These are phyloP conservation scores for Cyclura pinguis DNA, from an alignment of 2,797 vertebrate species.

Conservation along the genomic window DNA sequence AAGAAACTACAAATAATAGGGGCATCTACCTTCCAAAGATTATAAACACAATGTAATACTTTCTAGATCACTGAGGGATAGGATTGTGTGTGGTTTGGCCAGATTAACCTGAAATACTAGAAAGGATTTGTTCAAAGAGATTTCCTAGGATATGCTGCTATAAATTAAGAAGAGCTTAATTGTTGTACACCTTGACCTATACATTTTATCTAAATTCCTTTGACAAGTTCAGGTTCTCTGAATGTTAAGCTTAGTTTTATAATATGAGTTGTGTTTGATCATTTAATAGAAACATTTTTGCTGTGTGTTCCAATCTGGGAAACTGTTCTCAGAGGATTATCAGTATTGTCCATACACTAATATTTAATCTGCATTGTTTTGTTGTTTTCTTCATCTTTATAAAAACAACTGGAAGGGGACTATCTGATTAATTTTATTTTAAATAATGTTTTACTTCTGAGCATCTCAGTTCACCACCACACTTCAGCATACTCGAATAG, in stretches of 20 bases:
- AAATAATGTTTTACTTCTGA: background rate
- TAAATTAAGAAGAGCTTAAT: conserved; percentile 12
- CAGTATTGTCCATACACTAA: background rate
- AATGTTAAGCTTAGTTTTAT: conserved; percentile 18
- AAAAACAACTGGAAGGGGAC: background rate
- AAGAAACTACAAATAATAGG: conserved; percentile 12
- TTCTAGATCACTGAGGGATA: background rate
- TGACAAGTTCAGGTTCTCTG: background rate
- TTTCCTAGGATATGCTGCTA: background rate
- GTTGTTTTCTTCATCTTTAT: background rate
- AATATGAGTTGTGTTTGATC: background rate
- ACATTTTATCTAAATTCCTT: conserved; percentile 10
- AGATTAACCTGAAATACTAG: conserved; percentile 3
- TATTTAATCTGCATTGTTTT: background rate
- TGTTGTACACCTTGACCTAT: background rate
- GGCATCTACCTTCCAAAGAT: background rate
- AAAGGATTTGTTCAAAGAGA: conserved; percentile 11
- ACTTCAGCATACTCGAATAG: background rate
- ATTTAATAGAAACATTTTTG: conserved; percentile 5
- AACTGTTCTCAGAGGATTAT: background rate
- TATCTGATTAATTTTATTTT: background rate
- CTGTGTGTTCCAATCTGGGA: background rate
- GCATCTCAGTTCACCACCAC: background rate
- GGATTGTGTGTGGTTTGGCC: background rate
- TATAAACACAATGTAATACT: conserved; percentile 9